These are phyloP conservation scores for Acrobeloides nanus DNA, from an alignment of 2,888 invertebrate species.

Conservation along the genomic window DNA sequence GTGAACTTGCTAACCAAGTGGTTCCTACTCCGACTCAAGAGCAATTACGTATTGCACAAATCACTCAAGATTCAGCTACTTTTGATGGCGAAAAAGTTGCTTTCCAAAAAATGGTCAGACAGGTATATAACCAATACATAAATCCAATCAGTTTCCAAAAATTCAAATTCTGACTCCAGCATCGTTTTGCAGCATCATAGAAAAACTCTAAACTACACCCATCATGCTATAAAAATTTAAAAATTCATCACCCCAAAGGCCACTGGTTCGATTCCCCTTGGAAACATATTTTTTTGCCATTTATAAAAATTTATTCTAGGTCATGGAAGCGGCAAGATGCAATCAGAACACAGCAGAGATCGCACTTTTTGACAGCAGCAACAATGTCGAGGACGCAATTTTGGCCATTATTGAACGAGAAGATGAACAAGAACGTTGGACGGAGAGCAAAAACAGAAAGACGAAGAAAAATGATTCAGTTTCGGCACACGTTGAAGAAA, in stretches of 20 bases:
- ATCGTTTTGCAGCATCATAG: no score
- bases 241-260: no score
- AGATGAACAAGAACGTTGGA: conserved; percentile 38
- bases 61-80: conserved; percentile 30
- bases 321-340: conserved; percentile 46
- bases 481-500: conserved; percentile 3
- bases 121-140: no score
- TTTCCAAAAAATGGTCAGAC: background rate
- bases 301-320: no score
- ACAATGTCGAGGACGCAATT: conserved; percentile 39
- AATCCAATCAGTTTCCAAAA: no score
- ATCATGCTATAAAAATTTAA: no score
- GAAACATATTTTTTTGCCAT: no score
- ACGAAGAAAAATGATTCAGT: conserved; percentile 34
- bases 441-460: conserved; percentile 35
- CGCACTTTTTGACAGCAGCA: conserved; percentile 40
- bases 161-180: no score
- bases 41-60: conserved; percentile 30
- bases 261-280: no score
- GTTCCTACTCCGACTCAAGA: conserved; percentile 25
- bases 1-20: conserved; percentile 13
- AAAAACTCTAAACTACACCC: no score
- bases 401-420: conserved; percentile 36
- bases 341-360: conserved; percentile 42
- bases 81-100: no score